Evolutionary conservation across 1,140 invertebrate genomes (phyloP), one percentile per base, ranked within the genome.

Genomic region (Ganaspis sp.): DNA sequence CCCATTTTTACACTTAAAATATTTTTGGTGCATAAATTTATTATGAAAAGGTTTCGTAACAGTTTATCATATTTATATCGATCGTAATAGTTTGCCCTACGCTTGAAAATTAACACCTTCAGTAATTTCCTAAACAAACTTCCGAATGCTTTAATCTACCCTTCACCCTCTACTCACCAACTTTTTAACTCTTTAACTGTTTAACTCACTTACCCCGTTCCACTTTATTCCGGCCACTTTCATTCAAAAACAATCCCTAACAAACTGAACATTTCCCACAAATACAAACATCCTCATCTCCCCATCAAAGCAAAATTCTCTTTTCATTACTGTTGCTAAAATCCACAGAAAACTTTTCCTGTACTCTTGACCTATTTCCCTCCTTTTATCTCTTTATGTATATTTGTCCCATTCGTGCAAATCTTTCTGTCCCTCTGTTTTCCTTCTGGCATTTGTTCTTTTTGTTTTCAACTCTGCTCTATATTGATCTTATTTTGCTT

Each of bases 121-220:
- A 49, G 45, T 49, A 49, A 49, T 49, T 49, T 49, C n/a, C 45
- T n/a, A 49, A 49, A 49, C 17, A 49, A 49, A 49, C 45, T 49
- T n/a, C 15, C 17, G 45, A 49, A 49, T 49, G 45, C 45, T 49
- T 49, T 49, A 49, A 49, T 49, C 45, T 49, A 49, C 45, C 45
- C 45, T 49, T 49, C 45, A 49, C 3, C 17, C 45, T 49, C 3
- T 49, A 17, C 15, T 4, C 45, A 17, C 15, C 45, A 49, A 49
- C 45, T 49, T 49, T 49, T 49, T 49, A 49, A 49, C 45, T 49
- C 45, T 49, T 49, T 49, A 49, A 49, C 45, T 49, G 17, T 49
- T 49, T 49, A 49, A 49, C 45, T 49, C 45, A 49, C 45, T 49
- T 49, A 49, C 45, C 45, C 45, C 45, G n/a, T 49, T 49, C 45